Evolutionary conservation across 2,113 vertebrate genomes (phyloP).

Genomic region (cattle (Bos taurus)): DNA sequence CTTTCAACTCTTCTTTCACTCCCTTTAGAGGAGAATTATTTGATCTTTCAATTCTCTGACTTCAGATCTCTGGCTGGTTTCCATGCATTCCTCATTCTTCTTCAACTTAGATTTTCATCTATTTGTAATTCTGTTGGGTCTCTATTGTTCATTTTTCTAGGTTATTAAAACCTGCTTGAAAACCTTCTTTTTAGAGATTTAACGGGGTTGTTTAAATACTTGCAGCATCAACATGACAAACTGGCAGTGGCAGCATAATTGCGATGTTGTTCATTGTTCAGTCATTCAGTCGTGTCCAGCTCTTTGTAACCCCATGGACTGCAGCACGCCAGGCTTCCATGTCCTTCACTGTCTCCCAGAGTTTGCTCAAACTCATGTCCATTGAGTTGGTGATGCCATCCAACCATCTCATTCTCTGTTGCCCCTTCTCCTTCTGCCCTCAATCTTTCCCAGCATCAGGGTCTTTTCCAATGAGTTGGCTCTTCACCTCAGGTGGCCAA

Average conservation of each 20-base stretch:
- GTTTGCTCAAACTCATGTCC: not conserved
- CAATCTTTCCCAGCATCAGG: not conserved
- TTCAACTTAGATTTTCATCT: slow-evolving; percentile 33
- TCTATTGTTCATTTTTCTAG: slow-evolving; percentile 45
- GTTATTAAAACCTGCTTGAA: slow-evolving; percentile 27
- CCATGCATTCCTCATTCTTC: not conserved
- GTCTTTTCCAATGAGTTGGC: not conserved
- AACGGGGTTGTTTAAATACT: slow-evolving; percentile 21
- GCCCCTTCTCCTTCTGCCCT: not conserved
- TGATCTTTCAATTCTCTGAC: slow-evolving; percentile 35
- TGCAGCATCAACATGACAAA: not conserved
- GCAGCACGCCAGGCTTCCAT: not conserved
- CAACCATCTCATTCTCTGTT: not conserved
- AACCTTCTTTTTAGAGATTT: slow-evolving; percentile 37
- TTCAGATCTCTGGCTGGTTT: slow-evolving; percentile 3
- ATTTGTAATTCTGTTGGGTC: slow-evolving; percentile 38
- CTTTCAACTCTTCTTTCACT: slow-evolving; percentile 1
- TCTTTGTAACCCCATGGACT: not conserved
- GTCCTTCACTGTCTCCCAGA: not conserved
- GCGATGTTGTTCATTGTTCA: not conserved
- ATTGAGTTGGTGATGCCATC: not conserved
- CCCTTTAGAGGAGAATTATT: slow-evolving; percentile 29
- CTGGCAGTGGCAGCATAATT: not conserved
- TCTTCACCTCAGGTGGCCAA: not conserved
- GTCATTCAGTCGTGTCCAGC: not conserved